These are phyloP conservation scores for Anadara kagoshimensis DNA, from an alignment of 1,140 invertebrate genomes.

Conservation along the genomic window DNA sequence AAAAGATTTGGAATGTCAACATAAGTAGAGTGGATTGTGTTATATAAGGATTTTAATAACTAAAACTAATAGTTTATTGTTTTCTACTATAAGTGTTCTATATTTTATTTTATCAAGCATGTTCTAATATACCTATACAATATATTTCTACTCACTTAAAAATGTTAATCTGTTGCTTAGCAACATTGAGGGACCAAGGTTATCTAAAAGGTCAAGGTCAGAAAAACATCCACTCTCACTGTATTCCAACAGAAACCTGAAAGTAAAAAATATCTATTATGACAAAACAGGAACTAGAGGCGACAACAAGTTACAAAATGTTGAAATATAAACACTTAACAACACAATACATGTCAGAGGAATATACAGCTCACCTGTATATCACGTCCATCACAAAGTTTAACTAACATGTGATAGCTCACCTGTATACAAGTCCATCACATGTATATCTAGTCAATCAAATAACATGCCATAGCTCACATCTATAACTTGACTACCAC, in stretches of 20 bases:
- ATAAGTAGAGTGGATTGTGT: no score
- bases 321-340: neutral
- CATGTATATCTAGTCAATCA: no score
- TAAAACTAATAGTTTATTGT: no score
- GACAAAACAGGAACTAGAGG: neutral
- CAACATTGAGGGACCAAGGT: conserved; percentile 85
- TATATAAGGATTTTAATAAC: no score
- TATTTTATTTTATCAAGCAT: no score
- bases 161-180: conserved; percentile 86
- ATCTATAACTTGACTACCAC: no score
- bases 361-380: neutral
- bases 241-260: conserved; percentile 81
- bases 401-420: neutral
- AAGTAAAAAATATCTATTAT: conserved; percentile 28
- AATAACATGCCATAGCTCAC: no score
- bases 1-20: no score
- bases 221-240: conserved; percentile 78
- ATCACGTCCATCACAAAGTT: neutral
- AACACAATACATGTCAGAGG: neutral
- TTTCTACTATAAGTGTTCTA: no score
- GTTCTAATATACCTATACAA: no score
- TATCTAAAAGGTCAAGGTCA: conserved; percentile 84
- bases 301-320: neutral
- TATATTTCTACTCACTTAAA: conserved; percentile 77
- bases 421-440: no score